phyloP scores from a whole-genome alignment of 2,797 vertebrate genomes.

The Pseudocheirus occidentalis region DNA sequence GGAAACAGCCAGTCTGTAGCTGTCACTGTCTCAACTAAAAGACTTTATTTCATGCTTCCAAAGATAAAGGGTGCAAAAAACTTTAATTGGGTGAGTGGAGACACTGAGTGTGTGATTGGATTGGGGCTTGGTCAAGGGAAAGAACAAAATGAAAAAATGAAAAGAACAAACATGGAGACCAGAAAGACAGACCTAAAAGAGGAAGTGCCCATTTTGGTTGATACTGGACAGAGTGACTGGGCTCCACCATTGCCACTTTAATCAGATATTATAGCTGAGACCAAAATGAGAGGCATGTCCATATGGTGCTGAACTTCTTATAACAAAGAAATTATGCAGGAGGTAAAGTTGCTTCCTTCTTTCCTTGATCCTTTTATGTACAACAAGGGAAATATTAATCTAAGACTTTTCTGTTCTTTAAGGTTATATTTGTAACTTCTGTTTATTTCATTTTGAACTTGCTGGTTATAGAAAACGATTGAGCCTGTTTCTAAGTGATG shows the following conservation, averaged over 20 bases:
- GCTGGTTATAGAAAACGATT: not conserved
- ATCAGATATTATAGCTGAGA: not conserved
- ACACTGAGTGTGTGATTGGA: not conserved
- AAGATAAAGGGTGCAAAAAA: not conserved
- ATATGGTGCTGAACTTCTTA: not conserved
- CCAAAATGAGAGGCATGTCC: not conserved
- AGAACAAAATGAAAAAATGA: not conserved
- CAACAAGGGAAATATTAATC: not conserved
- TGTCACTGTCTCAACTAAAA: not conserved
- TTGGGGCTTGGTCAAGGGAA: not conserved
- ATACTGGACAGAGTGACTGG: not conserved
- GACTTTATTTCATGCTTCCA: not conserved
- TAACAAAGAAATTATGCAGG: not conserved
- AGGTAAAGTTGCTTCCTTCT: not conserved
- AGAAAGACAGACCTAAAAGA: not conserved
- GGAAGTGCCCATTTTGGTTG: not conserved
- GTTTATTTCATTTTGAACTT: not conserved
- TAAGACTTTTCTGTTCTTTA: not conserved
- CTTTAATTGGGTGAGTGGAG: not conserved
- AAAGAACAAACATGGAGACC: not conserved
- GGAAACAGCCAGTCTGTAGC: not conserved
- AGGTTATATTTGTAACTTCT: not conserved
- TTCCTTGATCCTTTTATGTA: not conserved
- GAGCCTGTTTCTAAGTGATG: not conserved
- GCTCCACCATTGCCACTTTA: not conserved